phyloP scores from a whole-genome alignment of 2,113 vertebrate species.

The Myrmecophaga tridactyla region DNA sequence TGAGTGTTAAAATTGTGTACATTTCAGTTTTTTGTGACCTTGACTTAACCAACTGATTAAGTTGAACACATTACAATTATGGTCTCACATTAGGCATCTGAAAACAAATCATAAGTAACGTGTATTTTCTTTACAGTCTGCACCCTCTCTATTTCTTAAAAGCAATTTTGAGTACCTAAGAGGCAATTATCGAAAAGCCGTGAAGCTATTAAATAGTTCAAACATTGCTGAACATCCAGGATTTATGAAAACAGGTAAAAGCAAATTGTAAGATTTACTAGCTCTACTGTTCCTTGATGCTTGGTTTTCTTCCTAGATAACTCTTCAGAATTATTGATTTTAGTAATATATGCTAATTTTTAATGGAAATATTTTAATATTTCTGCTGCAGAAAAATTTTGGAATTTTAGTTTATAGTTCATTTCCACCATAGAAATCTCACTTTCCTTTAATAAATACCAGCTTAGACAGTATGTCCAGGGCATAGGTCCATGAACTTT shows the following conservation, averaged over 20 bases:
- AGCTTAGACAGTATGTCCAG: no score
- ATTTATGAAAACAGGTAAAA: conserved; percentile 96
- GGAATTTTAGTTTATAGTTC: background rate
- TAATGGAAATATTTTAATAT: background rate
- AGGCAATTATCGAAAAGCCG: conserved; percentile 98
- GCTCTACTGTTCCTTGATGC: background rate
- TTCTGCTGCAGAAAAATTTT: background rate
- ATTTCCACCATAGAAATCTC: background rate
- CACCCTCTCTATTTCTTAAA: conserved; percentile 97
- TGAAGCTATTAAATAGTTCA: conserved; percentile 97
- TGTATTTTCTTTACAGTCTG: conserved; percentile 87
- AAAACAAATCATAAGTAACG: conserved; percentile 51
- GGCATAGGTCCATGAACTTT: background rate
- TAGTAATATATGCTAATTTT: background rate
- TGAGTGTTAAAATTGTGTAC: background rate
- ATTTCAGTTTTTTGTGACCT: background rate
- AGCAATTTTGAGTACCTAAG: conserved; percentile 99
- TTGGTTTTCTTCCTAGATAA: background rate
- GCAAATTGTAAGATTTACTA: background rate
- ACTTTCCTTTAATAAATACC: no score
- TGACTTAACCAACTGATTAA: background rate
- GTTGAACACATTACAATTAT: background rate
- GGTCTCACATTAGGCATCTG: background rate
- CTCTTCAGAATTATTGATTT: background rate
- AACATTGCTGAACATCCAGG: conserved; percentile 98